Evolutionary conservation across 2,113 vertebrate genomes (phyloP), one percentile per base, ranked within the genome.

Genomic region (Piaya cayana): DNA sequence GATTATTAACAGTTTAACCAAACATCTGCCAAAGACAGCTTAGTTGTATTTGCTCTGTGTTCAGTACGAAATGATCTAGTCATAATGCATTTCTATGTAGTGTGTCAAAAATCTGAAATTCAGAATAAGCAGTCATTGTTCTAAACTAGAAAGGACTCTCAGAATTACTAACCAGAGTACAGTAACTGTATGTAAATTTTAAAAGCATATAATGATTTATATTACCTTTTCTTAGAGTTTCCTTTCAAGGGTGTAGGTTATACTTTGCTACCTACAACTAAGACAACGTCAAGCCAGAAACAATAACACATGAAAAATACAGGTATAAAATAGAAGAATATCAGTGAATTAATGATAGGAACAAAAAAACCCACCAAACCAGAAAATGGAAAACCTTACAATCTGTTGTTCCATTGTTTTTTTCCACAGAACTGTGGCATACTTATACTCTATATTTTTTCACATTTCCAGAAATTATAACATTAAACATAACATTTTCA

Each of bases 281-380:
- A 83, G 39, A 53, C 0, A 0, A 67, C 37, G 21, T 65, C 19
- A 92, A 74, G 18, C 14, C 29, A 71, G 11, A 82, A 83, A 78
- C 43, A 74, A 36, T 5, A 85, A 74, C 9, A 52, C 15, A 58
- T 37, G 4, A 62, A 80, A 82, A 47, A 43, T 34, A n/a, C 2
- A 53, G 6, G 26, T 74, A 22, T 5, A 25, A 94, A 80, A 68
- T 10, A 76, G 5, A 80, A 79, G 15, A 76, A 65, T 23, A 68
- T 4, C 14, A 47, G n/a, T 53, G 30, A 52, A 80, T 68, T 71
- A 60, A 39, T 71, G 15, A 5, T 39, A 92, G 84, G 29, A 80
- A 71, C 7, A 30, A 81, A 69, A 45, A 0, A 0, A 47, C 6
- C n/a, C n/a, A n/a, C n/a, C n/a, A n/a, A n/a, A 15, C 23, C 59